These are phyloP conservation scores for Numenius phaeopus DNA, from an alignment of 2,797 vertebrate species.

Conservation along the genomic window DNA sequence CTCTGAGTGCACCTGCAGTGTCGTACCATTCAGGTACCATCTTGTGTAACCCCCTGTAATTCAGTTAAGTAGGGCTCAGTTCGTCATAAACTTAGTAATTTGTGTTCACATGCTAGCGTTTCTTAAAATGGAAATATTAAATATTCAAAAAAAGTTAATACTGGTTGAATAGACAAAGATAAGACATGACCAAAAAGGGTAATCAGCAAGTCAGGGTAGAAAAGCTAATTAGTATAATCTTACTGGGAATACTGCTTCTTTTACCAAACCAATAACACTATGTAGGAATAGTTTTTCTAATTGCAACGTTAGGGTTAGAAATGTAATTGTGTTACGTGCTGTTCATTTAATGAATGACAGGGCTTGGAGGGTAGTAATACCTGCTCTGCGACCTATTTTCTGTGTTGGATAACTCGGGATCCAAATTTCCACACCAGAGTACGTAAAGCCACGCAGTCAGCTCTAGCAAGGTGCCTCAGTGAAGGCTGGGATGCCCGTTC, in stretches of 20 bases:
- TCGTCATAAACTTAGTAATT: background rate
- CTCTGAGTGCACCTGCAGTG: background rate
- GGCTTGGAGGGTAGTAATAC: background rate
- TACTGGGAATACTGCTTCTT: background rate
- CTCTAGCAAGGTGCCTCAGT: background rate
- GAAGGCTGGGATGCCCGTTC: background rate
- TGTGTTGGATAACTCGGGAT: background rate
- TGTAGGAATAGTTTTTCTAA: conserved; percentile 4
- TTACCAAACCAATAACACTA: background rate
- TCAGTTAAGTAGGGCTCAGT: background rate
- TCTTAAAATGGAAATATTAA: background rate
- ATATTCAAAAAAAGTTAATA: background rate
- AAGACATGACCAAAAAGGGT: background rate
- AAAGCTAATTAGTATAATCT: conserved; percentile 5
- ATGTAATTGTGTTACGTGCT: background rate
- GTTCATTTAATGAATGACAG: background rate
- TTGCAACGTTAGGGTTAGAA: background rate
- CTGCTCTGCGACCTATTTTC: background rate
- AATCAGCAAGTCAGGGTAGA: background rate
- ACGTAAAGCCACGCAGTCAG: background rate
- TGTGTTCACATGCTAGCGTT: background rate
- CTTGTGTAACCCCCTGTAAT: background rate
- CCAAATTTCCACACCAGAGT: background rate
- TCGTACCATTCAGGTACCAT: background rate
- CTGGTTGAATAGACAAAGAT: background rate